Conservation (phyloP, 2,797 vertebrate species). For the Crenichthys baileyi region DNA sequence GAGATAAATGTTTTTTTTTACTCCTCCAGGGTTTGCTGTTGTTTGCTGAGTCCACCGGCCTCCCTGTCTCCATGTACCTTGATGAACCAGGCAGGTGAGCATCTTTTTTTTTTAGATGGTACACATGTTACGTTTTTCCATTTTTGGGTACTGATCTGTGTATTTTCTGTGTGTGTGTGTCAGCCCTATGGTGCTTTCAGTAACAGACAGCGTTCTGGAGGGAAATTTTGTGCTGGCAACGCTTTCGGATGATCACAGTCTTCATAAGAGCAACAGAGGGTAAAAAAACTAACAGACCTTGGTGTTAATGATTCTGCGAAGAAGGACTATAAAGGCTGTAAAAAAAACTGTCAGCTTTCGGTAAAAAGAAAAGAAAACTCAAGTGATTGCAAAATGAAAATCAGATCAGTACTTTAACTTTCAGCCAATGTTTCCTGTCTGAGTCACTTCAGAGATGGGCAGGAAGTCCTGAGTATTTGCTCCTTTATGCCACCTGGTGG, state of each 20-base stretch:
- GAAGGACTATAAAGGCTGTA: background rate
- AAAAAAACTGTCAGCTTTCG: background rate
- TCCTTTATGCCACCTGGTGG: conserved; percentile 23
- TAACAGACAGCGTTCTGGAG: conserved; percentile 88
- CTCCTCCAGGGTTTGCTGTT: conserved; percentile 83
- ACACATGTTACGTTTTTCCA: background rate
- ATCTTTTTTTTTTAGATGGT: background rate
- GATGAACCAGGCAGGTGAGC: conserved; percentile 87
- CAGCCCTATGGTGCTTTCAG: conserved; percentile 88
- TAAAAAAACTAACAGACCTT: conserved; percentile 40
- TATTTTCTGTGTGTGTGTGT: conserved; percentile 29
- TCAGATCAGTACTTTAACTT: background rate
- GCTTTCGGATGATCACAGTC: conserved; percentile 79
- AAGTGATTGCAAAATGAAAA: background rate
- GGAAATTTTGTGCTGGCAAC: conserved; percentile 93
- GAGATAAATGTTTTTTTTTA: background rate
- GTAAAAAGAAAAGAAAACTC: background rate
- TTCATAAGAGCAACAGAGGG: conserved; percentile 66
- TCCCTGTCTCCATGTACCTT: conserved; percentile 88
- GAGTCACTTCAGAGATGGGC: background rate
- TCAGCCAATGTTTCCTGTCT: background rate
- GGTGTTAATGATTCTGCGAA: background rate
- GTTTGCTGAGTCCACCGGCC: conserved; percentile 89
- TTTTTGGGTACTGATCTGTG: conserved; percentile 1
- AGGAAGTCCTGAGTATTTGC: conserved; percentile 17